phyloP scores from a whole-genome alignment of 2,797 vertebrate genomes.

The Bovichtus variegatus region DNA sequence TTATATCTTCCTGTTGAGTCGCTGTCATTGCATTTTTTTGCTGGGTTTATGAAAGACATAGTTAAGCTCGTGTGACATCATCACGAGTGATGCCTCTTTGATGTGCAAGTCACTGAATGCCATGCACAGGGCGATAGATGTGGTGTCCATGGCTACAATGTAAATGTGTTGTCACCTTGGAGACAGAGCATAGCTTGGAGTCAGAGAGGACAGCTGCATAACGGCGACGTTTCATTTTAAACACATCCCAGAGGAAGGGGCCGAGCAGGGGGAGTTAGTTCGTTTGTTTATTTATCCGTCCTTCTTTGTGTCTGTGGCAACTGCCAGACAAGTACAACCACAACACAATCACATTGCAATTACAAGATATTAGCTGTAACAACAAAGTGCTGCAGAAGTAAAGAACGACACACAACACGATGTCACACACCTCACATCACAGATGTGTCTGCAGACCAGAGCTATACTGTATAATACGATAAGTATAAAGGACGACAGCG shows the following conservation, averaged over 20 bases:
- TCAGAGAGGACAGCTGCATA: conserved; percentile 61
- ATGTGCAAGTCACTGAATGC: conserved; percentile 67
- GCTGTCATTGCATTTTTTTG: conserved; percentile 11
- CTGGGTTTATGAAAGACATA: conserved; percentile 21
- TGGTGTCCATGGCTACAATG: conserved; percentile 79
- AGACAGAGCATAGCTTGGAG: conserved; percentile 72
- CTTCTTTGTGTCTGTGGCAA: too few relatives aligned
- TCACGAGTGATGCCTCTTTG: conserved; percentile 42
- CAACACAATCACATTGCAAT: too few relatives aligned
- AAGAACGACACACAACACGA: too few relatives aligned
- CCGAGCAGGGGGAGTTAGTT: neutral
- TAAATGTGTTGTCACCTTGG: conserved; percentile 82
- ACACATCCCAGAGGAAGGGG: conserved; percentile 16
- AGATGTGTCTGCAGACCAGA: too few relatives aligned
- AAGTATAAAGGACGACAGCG: too few relatives aligned
- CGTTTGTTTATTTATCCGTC: too few relatives aligned
- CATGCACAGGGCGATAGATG: conserved; percentile 66
- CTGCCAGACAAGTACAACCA: too few relatives aligned
- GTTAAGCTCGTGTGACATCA: conserved; percentile 43
- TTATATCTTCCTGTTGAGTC: conserved; percentile 12
- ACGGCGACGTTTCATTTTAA: conserved; percentile 57
- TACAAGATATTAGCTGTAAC: too few relatives aligned
- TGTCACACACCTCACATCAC: too few relatives aligned
- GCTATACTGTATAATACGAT: too few relatives aligned
- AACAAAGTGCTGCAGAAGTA: too few relatives aligned